Base-by-base conservation (phyloP, 2,888 invertebrate species). In the Epinotia brunnichana region DNA sequence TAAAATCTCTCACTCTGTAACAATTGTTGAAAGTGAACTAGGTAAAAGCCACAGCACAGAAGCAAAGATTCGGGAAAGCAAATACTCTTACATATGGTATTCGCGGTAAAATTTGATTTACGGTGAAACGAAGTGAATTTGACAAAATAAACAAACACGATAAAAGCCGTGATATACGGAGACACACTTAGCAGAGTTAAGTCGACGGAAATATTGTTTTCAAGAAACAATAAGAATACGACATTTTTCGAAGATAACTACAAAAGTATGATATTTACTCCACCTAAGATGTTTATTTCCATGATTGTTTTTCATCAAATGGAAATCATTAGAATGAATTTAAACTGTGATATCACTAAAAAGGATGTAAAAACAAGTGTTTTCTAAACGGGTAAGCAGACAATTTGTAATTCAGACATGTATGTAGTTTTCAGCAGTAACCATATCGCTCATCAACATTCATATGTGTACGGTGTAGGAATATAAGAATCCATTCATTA, bases 71-170 rank as follows among this genome's bases (percentile, higher is more conserved):
- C 24, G 7, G 9, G 56, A 48, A 70, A 21, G 19, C 29, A 56
- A 70, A 70, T 66, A 70, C 59, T n/a, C n/a, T n/a, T n/a, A n/a
- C n/a, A 70, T 64, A 59, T 35, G 13, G 24, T 35, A 63, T 70
- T 70, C 64, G 24, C 15, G n/a, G 64, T 59, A 60, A 57, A 60
- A 64, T 41, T 53, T 59, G 53, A 64, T 64, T 59, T 64, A 70
- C 41, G 24, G 70, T 59, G 53, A 70, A 64, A 70, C 57, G 64
- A 64, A 53, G 24, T 51, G 60, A 53, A 29, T 29, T 19, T 53
- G 59, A 53, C 59, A 53, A 7, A 19, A 59, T 70, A 70, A 53
- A 70, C 64, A 66, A 60, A 70, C 59, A 64, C 24, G 59, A 66
- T 70, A 64, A 59, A 53, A 69, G 39, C 35, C 24, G 44, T n/a